phyloP scores from a whole-genome alignment of 2,797 vertebrate species.

The Molothrus aeneus region DNA sequence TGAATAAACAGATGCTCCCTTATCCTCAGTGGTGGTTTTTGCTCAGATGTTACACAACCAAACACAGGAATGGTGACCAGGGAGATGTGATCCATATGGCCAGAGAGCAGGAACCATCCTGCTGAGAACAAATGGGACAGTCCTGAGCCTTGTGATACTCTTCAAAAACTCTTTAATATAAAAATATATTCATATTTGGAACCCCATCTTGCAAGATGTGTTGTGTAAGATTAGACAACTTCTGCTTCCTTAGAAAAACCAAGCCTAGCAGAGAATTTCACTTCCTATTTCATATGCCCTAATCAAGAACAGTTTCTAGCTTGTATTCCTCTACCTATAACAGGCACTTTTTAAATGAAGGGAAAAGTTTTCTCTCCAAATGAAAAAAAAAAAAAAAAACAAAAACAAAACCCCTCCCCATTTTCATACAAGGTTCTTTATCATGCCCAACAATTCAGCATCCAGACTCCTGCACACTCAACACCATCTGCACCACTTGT shows the following conservation, averaged over 20 bases:
- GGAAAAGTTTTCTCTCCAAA: not conserved
- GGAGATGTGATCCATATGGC: not conserved
- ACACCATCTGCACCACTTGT: not conserved
- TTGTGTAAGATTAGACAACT: not conserved
- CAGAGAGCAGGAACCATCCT: not conserved
- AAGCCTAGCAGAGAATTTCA: not conserved
- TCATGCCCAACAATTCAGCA: not conserved
- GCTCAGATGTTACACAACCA: not conserved
- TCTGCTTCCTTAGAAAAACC: not conserved
- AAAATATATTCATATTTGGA: not conserved
- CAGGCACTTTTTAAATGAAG: not conserved
- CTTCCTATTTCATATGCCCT: not conserved
- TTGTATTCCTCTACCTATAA: not conserved
- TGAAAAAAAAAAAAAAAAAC: not conserved
- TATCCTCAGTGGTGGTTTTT: not conserved
- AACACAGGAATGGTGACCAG: not conserved
- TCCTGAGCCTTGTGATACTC: not conserved
- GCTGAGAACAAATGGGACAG: not conserved
- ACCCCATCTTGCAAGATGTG: not conserved
- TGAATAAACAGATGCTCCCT: conserved; percentile 36
- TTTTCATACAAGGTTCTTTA: not conserved
- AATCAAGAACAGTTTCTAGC: not conserved
- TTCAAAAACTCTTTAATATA: not conserved
- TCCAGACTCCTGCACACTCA: not conserved
- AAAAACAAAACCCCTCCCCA: not conserved